Base-by-base conservation (phyloP, 1,140 invertebrate genomes). In the Mercenaria mercenaria region DNA sequence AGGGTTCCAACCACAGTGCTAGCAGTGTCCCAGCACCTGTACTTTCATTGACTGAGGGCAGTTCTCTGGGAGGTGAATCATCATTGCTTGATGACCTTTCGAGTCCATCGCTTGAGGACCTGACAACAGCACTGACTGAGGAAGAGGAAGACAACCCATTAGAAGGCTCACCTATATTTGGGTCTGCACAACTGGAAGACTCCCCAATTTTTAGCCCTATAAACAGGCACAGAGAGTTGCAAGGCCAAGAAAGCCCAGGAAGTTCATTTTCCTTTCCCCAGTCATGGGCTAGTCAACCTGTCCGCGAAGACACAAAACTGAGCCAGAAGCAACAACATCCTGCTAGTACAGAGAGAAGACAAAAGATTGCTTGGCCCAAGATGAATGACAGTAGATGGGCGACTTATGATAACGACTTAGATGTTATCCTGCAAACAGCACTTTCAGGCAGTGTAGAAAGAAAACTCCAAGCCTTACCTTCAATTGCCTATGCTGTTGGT, bases 401-500 rank as follows among this genome's bases (percentile, higher is more conserved):
- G 10, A 23, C 15, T 10, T 37, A 52, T 32, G 77, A 80, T 37
- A 32, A 10, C 10, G 77, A 80, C 50, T 32, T 80, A 26, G 18
- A 37, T 37, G 23, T 32, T 47, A 80, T 80, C 41, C 41, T 80
- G 20, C 23, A 80, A n/a, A n/a, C 77, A n/a, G 6, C 47, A 80
- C 77, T 80, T 23, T 10, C 15, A 80, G 77, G 77, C 50, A 29
- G 37, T 29, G 77, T 56, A 8, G 77, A 80, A 29, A 80, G 50
- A 56, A 80, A 56, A 32, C n/a, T 52, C 2, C 10, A 26, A 1
- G 34, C 77, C 29, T 20, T 80, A 37, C 8, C 77, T 37, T 59
- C n/a, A n/a, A n/a, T n/a, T n/a, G n/a, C n/a, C n/a, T n/a, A n/a
- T n/a, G n/a, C n/a, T n/a, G n/a, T n/a, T 29, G 52, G 34, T 3